Evolutionary conservation across 35 echinoderm and acorn worm species (phyloP), one percentile per base, ranked within the genome.

Genomic region (Patiria miniata): DNA sequence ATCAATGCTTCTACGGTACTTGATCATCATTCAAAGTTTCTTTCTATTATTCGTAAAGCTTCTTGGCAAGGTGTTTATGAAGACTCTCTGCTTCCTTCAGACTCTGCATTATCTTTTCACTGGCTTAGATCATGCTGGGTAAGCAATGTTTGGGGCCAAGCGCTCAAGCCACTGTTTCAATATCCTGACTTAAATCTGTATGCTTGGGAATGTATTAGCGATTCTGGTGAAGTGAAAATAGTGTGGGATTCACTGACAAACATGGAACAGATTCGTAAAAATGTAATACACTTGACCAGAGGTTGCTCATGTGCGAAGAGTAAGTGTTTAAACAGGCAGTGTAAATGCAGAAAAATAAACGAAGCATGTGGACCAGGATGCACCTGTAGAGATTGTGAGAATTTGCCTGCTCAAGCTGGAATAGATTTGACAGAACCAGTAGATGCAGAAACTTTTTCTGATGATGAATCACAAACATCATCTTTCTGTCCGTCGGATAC

Each of bases 1-100:
- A 17, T 81, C 34, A 68, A 29, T 82, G 36, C 33, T 8, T 14
- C 32, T 2, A 65, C 78, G 40, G 26, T 82, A 6, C 56, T 39
- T 61, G 38, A 83, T 8, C 47, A 69, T 22, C 87, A 89, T 89
- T 34, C 33, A 36, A 29, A 69, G 40, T 80, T 57, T 30, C 60
- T 89, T 18, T 26, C 51, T 33, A 81, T 89, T 0, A 80, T 89
- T 2, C 39, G 87, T 1, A 83, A 77, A 51, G 87, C 79, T 33
- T 68, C 87, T 14, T 83, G 79, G 79, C 82, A 89, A 39, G 87
- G 79, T 0, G 29, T 56, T 19, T 89, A 89, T 53, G 79, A 89
- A 83, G 79, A 89, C 83, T 23, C 30, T 34, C 80, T 89, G 34
- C 47, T 89, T 29, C 87, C 87, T 65, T 89, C 87, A 53, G 15